These are phyloP conservation scores for Catostomus latipinnis DNA, from an alignment of 2,797 vertebrate genomes.

Conservation along the genomic window DNA sequence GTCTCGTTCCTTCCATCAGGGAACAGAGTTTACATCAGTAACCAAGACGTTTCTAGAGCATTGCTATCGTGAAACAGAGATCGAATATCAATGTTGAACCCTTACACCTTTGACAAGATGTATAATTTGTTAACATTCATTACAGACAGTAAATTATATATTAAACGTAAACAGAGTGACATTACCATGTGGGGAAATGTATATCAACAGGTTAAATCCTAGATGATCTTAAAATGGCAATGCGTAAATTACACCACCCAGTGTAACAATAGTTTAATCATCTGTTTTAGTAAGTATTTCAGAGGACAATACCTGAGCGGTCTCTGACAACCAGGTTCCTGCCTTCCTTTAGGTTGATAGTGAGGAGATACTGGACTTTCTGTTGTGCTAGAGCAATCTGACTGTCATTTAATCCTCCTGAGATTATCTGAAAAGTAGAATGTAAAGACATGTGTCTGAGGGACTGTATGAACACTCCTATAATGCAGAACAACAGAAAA, in stretches of 20 bases:
- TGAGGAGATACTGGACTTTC: constrained; percentile 87
- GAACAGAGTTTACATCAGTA: too few species aligned
- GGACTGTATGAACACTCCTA: neutral
- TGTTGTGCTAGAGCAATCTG: constrained; percentile 69
- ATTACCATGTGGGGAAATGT: too few species aligned
- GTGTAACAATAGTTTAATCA: neutral
- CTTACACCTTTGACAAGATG: too few species aligned
- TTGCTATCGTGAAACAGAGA: too few species aligned
- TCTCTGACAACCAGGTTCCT: constrained; percentile 88
- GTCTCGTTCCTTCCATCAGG: too few species aligned
- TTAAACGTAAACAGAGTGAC: too few species aligned
- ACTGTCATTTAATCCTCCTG: constrained; percentile 65
- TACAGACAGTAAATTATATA: too few species aligned
- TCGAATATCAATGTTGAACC: too few species aligned
- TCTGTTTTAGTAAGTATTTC: neutral
- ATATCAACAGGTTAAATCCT: neutral
- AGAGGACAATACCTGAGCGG: constrained; percentile 85
- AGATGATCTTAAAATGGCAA: neutral
- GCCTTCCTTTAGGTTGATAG: constrained; percentile 89
- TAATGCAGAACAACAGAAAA: neutral
- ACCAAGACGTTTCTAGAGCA: too few species aligned
- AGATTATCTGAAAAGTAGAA: constrained; percentile 54
- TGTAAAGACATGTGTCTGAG: neutral
- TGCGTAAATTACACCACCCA: neutral
- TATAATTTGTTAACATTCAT: too few species aligned